Evolutionary conservation across 2,888 invertebrate genomes (phyloP).

Genomic region (Caenorhabditis panamensis): DNA sequence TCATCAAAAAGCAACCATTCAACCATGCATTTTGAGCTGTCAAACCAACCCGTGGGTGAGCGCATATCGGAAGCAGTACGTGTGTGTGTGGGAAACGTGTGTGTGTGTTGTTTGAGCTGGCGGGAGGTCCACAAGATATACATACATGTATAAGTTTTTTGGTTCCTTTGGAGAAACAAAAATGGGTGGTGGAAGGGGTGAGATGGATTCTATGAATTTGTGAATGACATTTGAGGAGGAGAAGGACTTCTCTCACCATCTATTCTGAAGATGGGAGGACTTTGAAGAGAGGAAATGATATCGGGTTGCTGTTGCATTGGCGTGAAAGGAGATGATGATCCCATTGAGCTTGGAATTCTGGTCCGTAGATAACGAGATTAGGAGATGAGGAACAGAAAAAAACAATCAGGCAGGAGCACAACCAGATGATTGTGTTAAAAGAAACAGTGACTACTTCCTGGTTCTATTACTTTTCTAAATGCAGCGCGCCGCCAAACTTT

Average conservation of each 20-base stretch:
- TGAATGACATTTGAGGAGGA: constrained; percentile 43
- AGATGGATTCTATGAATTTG: constrained; percentile 45
- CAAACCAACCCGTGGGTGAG: not conserved
- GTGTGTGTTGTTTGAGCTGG: constrained; percentile 47
- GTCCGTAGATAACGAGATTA: no score
- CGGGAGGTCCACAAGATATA: not conserved
- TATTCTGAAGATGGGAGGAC: not conserved
- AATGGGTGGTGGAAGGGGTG: constrained; percentile 10
- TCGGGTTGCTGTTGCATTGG: not conserved
- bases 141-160: constrained; percentile 34
- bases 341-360: no score
- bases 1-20: no score
- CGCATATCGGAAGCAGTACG: constrained; percentile 4
- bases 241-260: not conserved
- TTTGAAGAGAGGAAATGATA: not conserved
- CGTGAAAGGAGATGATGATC: not conserved
- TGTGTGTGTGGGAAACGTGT: constrained; percentile 23
- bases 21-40: constrained; percentile 1
- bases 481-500: no score
- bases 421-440: no score
- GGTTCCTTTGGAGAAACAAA: not conserved
- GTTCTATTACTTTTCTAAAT: no score
- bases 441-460: no score
- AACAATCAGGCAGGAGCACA: no score
- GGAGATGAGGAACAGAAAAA: no score